Conservation (phyloP, 1,140 invertebrate genomes). For the Hylaeus volcanicus region DNA sequence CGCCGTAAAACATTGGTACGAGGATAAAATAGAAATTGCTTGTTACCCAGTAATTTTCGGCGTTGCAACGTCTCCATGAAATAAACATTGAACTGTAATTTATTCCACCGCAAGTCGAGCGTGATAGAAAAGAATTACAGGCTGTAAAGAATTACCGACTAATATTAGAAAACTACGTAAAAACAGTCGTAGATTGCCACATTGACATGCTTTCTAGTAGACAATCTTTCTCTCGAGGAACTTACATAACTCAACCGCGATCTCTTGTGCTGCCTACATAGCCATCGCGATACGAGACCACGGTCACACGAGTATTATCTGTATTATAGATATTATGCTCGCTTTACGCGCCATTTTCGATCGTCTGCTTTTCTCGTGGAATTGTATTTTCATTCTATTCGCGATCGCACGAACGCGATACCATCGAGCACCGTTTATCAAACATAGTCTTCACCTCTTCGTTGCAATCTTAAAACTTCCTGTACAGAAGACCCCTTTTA, state of each 20-base stretch:
- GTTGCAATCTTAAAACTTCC: slow-evolving; percentile 39
- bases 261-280: slow-evolving; percentile 15
- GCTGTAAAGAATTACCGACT: background rate
- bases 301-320: slow-evolving; percentile 42
- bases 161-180: slow-evolving; percentile 35
- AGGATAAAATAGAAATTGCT: too few species aligned
- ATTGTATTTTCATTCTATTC: slow-evolving; percentile 40
- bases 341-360: slow-evolving; percentile 31
- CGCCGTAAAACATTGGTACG: too few species aligned
- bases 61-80: too few species aligned
- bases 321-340: slow-evolving; percentile 54
- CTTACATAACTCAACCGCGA: slow-evolving; percentile 48
- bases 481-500: background rate
- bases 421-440: slow-evolving; percentile 1
- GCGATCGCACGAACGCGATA: slow-evolving; percentile 10
- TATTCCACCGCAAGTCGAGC: background rate
- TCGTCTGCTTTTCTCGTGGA: slow-evolving; percentile 31
- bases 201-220: slow-evolving; percentile 51
- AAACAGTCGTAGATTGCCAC: slow-evolving; percentile 20
- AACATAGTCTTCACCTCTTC: background rate
- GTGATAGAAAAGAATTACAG: background rate
- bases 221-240: slow-evolving; percentile 36
- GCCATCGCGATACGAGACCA: slow-evolving; percentile 49
- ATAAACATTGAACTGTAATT: background rate
- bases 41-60: background rate